Conservation (phyloP, 2,113 vertebrate species). For the Mesocricetus auratus region DNA sequence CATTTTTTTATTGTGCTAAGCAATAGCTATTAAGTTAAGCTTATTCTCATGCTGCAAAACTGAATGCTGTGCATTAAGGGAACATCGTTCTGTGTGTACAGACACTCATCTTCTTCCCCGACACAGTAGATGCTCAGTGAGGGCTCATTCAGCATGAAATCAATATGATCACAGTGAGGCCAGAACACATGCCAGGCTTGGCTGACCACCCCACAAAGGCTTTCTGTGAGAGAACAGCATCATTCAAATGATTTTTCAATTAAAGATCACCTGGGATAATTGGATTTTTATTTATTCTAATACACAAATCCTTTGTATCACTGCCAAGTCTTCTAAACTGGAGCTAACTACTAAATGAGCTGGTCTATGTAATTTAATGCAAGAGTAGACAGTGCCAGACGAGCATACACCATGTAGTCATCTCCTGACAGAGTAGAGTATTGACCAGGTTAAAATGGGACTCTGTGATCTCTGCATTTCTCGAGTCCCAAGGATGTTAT, state of each 20-base stretch:
- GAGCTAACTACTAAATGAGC: slow-evolving; percentile 15
- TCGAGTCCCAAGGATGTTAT: slow-evolving; percentile 34
- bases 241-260: slow-evolving; percentile 59
- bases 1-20: slow-evolving; percentile 56
- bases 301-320: slow-evolving; percentile 29
- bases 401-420: slow-evolving; percentile 30
- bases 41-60: neutral
- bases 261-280: slow-evolving; percentile 37
- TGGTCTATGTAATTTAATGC: slow-evolving; percentile 37
- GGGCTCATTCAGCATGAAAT: neutral
- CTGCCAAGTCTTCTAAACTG: slow-evolving; percentile 42
- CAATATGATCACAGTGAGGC: neutral
- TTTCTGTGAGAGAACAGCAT: neutral
- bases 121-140: neutral
- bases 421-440: slow-evolving; percentile 39
- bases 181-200: neutral
- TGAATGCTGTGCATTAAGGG: slow-evolving; percentile 26
- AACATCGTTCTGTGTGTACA: neutral
- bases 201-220: neutral
- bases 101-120: neutral
- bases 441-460: slow-evolving; percentile 42
- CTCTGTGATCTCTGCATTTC: slow-evolving; percentile 35
- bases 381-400: slow-evolving; percentile 57
- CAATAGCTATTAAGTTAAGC: slow-evolving; percentile 53
- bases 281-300: slow-evolving; percentile 63